Evolutionary conservation across 2,888 invertebrate species (phyloP), one percentile per base, ranked within the genome.

Genomic region (Erynnis tages): DNA sequence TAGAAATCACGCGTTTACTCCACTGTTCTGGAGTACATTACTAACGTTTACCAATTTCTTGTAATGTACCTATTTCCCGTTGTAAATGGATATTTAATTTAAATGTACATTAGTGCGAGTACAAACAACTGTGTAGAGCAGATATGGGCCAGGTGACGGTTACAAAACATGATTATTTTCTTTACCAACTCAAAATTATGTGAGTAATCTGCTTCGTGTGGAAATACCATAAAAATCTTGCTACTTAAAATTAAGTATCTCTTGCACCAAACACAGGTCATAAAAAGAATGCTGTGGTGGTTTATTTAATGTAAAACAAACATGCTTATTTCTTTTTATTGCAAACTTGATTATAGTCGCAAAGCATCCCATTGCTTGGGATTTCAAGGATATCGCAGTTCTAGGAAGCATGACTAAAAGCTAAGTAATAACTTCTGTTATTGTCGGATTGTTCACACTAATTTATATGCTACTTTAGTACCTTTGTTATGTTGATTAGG

Each of bases 381-480:
- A 37, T 21, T 37, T 37, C 37, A 37, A 37, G 37, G 21, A 37
- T 21, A 37, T 37, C 37, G 13, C 19, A 21, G 37, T 37, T 37
- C 37, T 37, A 1, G 11, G 37, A 37, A 32, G 35, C 10, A 16
- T 37, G 37, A 37, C 37, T 37, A 21, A 37, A 10, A 11, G 37
- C 19, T 37, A 21, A 37, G 21, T 21, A 37, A 37, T 21, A 37
- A 37, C 21, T 21, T 21, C 21, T 35, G 35, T 11, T 21, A 2
- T 11, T n/a, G n/a, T n/a, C n/a, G n/a, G 21, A 37, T 4, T 23
- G 32, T 44, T 32, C 13, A 44, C 17, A 32, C n/a, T 32, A 44
- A 21, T 32, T 10, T n/a, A n/a, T n/a, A n/a, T n/a, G n/a, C n/a
- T n/a, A n/a, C n/a, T n/a, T n/a, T n/a, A n/a, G n/a, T n/a, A n/a